Evolutionary conservation across 2,797 vertebrate species (phyloP).

Genomic region (Borostomias antarcticus): DNA sequence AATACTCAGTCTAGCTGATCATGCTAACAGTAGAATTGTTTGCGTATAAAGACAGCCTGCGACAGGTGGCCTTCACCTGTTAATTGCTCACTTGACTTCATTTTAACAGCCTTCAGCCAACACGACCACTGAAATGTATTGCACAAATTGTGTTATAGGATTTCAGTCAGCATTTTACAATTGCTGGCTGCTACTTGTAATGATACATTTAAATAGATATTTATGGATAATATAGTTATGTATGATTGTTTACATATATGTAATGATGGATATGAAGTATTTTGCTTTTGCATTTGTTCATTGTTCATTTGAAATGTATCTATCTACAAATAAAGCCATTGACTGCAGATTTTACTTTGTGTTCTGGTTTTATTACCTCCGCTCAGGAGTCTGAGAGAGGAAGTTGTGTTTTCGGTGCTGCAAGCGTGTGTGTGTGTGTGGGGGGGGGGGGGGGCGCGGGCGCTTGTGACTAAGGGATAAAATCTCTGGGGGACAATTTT

Average conservation of each 20-base stretch:
- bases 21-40: not conserved
- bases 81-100: not conserved
- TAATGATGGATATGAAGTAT: conserved; percentile 28
- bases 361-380: not conserved
- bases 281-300: conserved; percentile 51
- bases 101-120: conserved; percentile 41
- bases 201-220: conserved; percentile 49
- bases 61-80: conserved; percentile 10
- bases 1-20: not conserved
- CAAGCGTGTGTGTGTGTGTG: no score
- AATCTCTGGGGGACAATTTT: no score
- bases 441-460: no score
- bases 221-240: conserved; percentile 49
- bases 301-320: conserved; percentile 53
- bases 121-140: conserved; percentile 64
- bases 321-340: conserved; percentile 61
- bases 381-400: no score
- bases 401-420: no score
- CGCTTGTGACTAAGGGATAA: no score
- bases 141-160: conserved; percentile 36
- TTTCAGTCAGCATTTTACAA: conserved; percentile 3
- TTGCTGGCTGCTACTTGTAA: conserved; percentile 52
- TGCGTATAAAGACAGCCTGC: not conserved
- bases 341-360: conserved; percentile 36
- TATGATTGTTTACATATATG: conserved; percentile 27